phyloP scores from a whole-genome alignment of 2,888 invertebrate species.

The Aspidapion aeneum region DNA sequence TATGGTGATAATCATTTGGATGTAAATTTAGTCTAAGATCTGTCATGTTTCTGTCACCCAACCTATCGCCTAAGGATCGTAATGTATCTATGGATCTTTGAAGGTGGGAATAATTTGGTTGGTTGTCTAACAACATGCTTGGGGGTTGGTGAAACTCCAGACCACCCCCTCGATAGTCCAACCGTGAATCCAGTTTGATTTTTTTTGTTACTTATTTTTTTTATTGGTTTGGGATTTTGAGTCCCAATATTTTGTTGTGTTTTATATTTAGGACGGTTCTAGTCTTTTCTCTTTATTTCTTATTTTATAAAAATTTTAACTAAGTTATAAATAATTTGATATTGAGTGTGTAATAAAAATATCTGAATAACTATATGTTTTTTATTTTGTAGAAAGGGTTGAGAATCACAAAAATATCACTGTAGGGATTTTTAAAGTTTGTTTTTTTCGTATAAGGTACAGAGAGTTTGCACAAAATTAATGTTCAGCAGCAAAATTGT shows the following conservation, averaged over 20 bases:
- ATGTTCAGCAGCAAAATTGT: not conserved
- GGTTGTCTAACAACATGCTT: conserved; percentile 43
- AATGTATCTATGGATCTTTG: conserved; percentile 48
- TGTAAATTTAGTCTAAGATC: conserved; percentile 45
- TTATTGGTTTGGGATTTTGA: not conserved
- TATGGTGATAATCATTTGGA: conserved; percentile 36
- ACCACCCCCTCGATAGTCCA: conserved; percentile 45
- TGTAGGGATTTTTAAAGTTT: not conserved
- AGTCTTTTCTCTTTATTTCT: not conserved
- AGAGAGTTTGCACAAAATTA: not conserved
- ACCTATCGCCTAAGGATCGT: conserved; percentile 45
- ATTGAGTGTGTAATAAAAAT: not conserved
- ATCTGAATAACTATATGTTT: conserved; percentile 2
- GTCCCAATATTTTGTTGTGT: not conserved
- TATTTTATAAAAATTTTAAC: no score
- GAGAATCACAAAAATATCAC: conserved; percentile 5
- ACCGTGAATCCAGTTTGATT: conserved; percentile 43
- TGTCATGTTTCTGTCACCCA: conserved; percentile 44
- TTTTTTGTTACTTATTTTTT: conserved; percentile 24
- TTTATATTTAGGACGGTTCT: not conserved
- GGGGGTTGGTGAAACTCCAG: conserved; percentile 47
- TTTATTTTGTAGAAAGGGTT: conserved; percentile 8
- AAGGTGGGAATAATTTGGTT: conserved; percentile 44
- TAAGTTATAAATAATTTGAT: not conserved
- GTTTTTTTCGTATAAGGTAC: no score